phyloP scores from a whole-genome alignment of 2,888 invertebrate genomes.

The Bombylius major region DNA sequence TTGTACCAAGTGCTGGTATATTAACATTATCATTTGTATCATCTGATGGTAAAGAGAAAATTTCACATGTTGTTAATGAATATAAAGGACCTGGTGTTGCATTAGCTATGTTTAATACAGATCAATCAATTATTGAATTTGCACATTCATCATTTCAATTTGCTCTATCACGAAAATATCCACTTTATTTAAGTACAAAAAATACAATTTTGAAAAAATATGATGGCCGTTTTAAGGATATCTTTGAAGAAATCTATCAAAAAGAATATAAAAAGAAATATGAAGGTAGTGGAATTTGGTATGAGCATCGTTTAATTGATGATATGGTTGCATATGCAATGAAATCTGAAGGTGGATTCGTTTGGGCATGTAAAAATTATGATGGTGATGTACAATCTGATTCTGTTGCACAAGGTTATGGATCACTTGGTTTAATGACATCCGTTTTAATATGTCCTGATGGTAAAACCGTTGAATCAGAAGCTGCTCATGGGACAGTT shows the following conservation, averaged over 20 bases:
- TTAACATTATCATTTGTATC: slow-evolving; percentile 75
- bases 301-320: slow-evolving; percentile 95
- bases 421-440: slow-evolving; percentile 96
- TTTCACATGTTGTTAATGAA: slow-evolving; percentile 66
- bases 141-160: slow-evolving; percentile 90
- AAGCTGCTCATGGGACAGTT: slow-evolving; percentile 96
- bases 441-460: slow-evolving; percentile 94
- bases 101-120: slow-evolving; percentile 92
- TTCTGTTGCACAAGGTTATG: slow-evolving; percentile 93
- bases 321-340: slow-evolving; percentile 98
- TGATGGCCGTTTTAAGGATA: slow-evolving; percentile 93
- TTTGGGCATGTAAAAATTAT: slow-evolving; percentile 99
- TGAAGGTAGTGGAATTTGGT: slow-evolving; percentile 85
- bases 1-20: slow-evolving; percentile 83
- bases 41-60: slow-evolving; percentile 42
- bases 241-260: slow-evolving; percentile 91
- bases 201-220: slow-evolving; percentile 94
- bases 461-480: slow-evolving; percentile 94
- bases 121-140: slow-evolving; percentile 84
- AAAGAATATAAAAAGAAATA: slow-evolving; percentile 70
- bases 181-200: slow-evolving; percentile 89
- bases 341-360: slow-evolving; percentile 97
- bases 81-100: slow-evolving; percentile 85
- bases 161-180: slow-evolving; percentile 73
- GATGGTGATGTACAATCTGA: slow-evolving; percentile 99